phyloP scores from a whole-genome alignment of 2,797 vertebrate genomes.

The Vipera latastei region DNA sequence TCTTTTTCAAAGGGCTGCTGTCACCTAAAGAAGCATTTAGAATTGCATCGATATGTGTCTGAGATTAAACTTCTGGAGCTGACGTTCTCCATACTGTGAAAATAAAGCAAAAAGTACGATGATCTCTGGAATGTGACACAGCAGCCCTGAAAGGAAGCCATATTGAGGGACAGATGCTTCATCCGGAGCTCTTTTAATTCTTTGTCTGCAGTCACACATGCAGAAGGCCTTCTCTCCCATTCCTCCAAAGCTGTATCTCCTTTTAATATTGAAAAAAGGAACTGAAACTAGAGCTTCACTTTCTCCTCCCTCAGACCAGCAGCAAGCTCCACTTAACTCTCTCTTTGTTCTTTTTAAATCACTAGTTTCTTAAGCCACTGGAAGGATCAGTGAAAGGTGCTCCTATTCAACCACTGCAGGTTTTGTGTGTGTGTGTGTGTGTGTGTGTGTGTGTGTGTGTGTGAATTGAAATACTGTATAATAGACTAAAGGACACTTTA shows the following conservation, averaged over 20 bases:
- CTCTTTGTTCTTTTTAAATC: slow-evolving; percentile 46
- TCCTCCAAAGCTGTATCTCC: slow-evolving; percentile 38
- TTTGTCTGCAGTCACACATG: slow-evolving; percentile 39
- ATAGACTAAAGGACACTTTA: slow-evolving; percentile 39
- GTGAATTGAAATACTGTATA: slow-evolving; percentile 45
- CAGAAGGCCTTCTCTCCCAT: slow-evolving; percentile 34
- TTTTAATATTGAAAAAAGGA: slow-evolving; percentile 36
- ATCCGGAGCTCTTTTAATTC: slow-evolving; percentile 59
- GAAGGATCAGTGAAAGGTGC: slow-evolving; percentile 63
- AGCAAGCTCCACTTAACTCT: slow-evolving; percentile 40
- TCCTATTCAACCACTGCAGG: slow-evolving; percentile 49
- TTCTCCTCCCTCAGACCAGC: slow-evolving; percentile 63
- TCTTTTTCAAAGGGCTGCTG: slow-evolving; percentile 37
- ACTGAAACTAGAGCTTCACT: slow-evolving; percentile 45
- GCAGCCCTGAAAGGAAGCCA: neutral
- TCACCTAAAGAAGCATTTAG: slow-evolving; percentile 31
- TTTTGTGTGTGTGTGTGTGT: slow-evolving; percentile 40
- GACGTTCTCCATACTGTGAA: neutral
- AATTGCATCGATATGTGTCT: neutral
- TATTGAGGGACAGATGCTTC: slow-evolving; percentile 55
- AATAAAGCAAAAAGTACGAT: slow-evolving; percentile 27
- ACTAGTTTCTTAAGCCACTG: slow-evolving; percentile 55
- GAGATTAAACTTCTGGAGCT: neutral
- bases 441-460: slow-evolving; percentile 45
- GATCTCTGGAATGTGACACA: slow-evolving; percentile 24